These are phyloP conservation scores for Sander vitreus DNA, from an alignment of 2,113 vertebrate species.

Conservation along the genomic window DNA sequence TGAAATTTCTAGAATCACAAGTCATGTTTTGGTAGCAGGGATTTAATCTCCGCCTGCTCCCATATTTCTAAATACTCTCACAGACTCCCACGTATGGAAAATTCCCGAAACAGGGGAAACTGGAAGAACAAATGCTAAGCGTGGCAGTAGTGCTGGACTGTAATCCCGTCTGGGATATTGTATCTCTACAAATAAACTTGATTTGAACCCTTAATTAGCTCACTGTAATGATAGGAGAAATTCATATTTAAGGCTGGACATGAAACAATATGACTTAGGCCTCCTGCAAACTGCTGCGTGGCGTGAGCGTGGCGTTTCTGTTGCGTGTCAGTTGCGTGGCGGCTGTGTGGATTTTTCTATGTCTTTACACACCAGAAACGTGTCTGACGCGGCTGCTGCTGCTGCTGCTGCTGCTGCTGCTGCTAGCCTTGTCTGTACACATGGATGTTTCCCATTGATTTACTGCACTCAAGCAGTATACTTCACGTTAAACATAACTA, in stretches of 20 bases:
- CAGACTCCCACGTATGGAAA: not conserved
- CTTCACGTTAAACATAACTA: too few species aligned
- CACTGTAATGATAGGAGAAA: not conserved
- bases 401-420: too few species aligned
- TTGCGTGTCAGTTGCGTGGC: too few species aligned
- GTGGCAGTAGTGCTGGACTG: not conserved
- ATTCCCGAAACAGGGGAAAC: not conserved
- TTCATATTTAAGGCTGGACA: not conserved
- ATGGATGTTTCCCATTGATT: too few species aligned
- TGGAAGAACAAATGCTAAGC: not conserved
- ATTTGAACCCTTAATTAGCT: slow-evolving; percentile 1
- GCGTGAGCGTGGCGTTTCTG: too few species aligned
- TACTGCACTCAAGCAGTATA: too few species aligned
- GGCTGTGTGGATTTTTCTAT: too few species aligned
- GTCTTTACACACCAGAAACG: too few species aligned
- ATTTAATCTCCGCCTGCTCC: not conserved
- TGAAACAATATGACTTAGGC: not conserved
- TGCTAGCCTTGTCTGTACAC: too few species aligned
- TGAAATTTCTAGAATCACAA: not conserved
- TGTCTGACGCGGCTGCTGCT: too few species aligned
- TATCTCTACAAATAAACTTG: not conserved
- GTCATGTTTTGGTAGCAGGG: not conserved
- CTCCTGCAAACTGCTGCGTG: too few species aligned
- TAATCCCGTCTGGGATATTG: not conserved
- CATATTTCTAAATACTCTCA: not conserved